Evolutionary conservation across 2,888 invertebrate species (phyloP).

Genomic region (Crematogaster levior): DNA sequence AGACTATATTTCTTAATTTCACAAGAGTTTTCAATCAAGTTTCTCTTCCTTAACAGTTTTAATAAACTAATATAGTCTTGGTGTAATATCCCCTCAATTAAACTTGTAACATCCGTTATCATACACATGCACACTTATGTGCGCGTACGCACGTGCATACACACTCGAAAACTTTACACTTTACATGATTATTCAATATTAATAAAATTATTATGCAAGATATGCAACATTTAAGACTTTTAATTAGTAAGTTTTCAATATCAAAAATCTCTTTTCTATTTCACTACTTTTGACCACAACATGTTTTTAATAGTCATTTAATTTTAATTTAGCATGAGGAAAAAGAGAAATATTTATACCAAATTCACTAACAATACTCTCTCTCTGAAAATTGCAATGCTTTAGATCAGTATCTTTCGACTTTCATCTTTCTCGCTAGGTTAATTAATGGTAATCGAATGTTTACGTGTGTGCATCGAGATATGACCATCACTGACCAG

Average conservation of each 20-base stretch:
- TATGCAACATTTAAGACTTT: not conserved
- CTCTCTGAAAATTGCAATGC: not conserved
- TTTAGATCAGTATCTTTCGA: conserved; percentile 14
- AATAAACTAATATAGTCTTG: not conserved
- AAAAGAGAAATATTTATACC: not conserved
- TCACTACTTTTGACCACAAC: not conserved
- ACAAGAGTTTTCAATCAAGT: not conserved
- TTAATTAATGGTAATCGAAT: conserved; percentile 40
- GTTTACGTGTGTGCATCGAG: conserved; percentile 27
- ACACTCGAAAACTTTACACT: not conserved
- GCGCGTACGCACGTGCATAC: too few relatives aligned
- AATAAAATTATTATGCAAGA: not conserved
- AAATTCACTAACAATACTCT: not conserved
- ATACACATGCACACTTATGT: not conserved
- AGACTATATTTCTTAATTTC: conserved; percentile 11
- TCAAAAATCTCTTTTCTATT: not conserved
- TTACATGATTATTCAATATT: not conserved
- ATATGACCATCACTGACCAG: not conserved
- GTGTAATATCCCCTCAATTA: not conserved
- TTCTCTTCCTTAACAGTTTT: not conserved
- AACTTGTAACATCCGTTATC: not conserved
- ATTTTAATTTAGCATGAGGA: not conserved
- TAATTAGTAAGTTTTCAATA: not conserved
- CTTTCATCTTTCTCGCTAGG: conserved; percentile 17
- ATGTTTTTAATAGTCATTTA: not conserved